A percentile compares a stretch with the other conserved stretches of the same genome.
These are phyloP conservation scores for Drosophila quadrilineata DNA, from an alignment of 1,140 invertebrate genomes.

Conservation along the genomic window DNA sequence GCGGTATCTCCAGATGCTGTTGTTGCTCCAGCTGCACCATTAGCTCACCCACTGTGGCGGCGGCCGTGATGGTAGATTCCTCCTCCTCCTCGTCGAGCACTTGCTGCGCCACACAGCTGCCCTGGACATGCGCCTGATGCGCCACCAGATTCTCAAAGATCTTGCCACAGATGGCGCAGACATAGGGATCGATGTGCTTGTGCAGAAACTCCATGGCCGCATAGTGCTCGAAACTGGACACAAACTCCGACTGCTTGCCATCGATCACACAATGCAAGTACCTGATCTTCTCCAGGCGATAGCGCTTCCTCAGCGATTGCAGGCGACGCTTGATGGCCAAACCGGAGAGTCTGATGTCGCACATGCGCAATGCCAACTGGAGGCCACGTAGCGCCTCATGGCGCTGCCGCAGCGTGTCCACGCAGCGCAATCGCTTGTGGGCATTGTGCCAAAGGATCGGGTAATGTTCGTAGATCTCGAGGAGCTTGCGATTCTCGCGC, in stretches of 20 bases:
- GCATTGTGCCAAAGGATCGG: slow-evolving; percentile 70
- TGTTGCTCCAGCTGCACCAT: slow-evolving; percentile 19
- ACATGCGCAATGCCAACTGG: slow-evolving; percentile 37
- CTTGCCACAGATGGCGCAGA: slow-evolving; percentile 61
- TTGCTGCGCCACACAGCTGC: slow-evolving; percentile 34
- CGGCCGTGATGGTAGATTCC: too few species aligned
- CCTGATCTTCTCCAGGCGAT: slow-evolving; percentile 67
- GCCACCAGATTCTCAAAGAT: slow-evolving; percentile 64
- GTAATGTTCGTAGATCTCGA: slow-evolving; percentile 69
- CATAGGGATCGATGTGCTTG: slow-evolving; percentile 71
- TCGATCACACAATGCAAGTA: slow-evolving; percentile 64
- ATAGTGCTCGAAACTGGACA: slow-evolving; percentile 56
- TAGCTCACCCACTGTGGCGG: slow-evolving; percentile 22
- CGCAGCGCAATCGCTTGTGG: slow-evolving; percentile 37
- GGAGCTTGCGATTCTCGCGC: slow-evolving; percentile 57
- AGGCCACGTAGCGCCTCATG: slow-evolving; percentile 40
- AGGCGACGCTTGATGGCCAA: slow-evolving; percentile 53
- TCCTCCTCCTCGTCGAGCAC: background rate
- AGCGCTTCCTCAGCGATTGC: slow-evolving; percentile 61
- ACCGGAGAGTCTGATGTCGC: slow-evolving; percentile 52
- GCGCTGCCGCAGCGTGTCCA: slow-evolving; percentile 10
- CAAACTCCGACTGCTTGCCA: slow-evolving; percentile 51
- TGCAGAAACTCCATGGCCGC: slow-evolving; percentile 64
- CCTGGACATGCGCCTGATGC: slow-evolving; percentile 55
- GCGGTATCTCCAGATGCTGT: background rate